A percentile compares a stretch with the other conserved stretches of the same genome.
phyloP scores from a whole-genome alignment of 1,140 invertebrate genomes.

The Aphidius ervi region DNA sequence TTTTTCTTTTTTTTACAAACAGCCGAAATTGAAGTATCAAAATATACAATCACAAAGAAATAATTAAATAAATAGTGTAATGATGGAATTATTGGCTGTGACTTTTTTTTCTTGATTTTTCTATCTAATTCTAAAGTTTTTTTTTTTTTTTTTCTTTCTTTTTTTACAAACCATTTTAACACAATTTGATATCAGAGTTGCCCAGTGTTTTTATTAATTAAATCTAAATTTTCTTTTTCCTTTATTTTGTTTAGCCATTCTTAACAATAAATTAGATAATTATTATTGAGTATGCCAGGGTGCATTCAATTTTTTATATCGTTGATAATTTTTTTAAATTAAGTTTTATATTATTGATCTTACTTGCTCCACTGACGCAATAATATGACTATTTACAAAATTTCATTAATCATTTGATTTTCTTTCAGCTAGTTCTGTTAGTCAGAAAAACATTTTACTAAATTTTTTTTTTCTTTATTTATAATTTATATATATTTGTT shows the following conservation, averaged over 20 bases:
- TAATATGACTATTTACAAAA: slow-evolving; percentile 41
- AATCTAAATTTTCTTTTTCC: slow-evolving; percentile 28
- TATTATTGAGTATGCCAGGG: not conserved
- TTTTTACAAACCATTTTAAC: slow-evolving; percentile 32
- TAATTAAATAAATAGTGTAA: slow-evolving; percentile 4
- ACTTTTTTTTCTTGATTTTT: slow-evolving; percentile 31
- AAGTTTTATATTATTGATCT: not conserved
- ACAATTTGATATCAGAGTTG: slow-evolving; percentile 20
- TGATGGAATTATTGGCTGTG: slow-evolving; percentile 28
- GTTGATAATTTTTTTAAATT: not conserved
- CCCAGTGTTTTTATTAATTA: slow-evolving; percentile 23
- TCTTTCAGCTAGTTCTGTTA: slow-evolving; percentile 47
- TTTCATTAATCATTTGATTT: slow-evolving; percentile 45
- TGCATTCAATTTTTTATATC: slow-evolving; percentile 21
- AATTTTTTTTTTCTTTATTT: slow-evolving; percentile 30
- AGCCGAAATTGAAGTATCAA: slow-evolving; percentile 15
- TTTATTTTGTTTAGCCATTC: slow-evolving; percentile 35
- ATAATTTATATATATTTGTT: slow-evolving; percentile 30
- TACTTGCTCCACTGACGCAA: slow-evolving; percentile 22
- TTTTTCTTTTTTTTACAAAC: slow-evolving; percentile 18
- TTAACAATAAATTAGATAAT: slow-evolving; percentile 29
- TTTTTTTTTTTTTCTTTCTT: not conserved
- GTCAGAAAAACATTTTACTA: slow-evolving; percentile 46
- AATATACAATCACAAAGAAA: too few species aligned
- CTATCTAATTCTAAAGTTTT: slow-evolving; percentile 4